A percentile compares a stretch with the other conserved stretches of the same genome.
Evolutionary conservation across 1,140 invertebrate species (phyloP).

Genomic region (Zophobas morio): DNA sequence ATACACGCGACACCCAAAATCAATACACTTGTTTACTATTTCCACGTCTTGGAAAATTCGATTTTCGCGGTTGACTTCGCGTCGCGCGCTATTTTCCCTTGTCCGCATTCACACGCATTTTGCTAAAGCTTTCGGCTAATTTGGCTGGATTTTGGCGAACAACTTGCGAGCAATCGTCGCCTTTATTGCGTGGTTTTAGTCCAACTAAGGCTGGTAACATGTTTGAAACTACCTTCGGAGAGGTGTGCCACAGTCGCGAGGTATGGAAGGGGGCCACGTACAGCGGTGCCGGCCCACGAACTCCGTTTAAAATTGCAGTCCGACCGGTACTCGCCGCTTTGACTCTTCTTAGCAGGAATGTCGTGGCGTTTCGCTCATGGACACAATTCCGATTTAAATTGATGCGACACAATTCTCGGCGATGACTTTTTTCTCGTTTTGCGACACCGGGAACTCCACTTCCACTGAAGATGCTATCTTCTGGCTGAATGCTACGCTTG

Average conservation of each 20-base stretch:
- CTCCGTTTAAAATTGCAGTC: constrained; percentile 38
- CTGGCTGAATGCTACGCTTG: no score
- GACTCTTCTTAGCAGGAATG: constrained; percentile 1
- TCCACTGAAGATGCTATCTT: no score
- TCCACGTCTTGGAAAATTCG: constrained; percentile 42
- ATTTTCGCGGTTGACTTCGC: constrained; percentile 43
- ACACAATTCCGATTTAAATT: constrained; percentile 21
- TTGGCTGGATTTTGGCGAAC: constrained; percentile 12
- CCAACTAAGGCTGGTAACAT: constrained; percentile 48
- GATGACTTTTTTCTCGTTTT: no score
- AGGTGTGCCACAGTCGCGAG: constrained; percentile 45
- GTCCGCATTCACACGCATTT: constrained; percentile 11
- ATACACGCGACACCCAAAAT: constrained; percentile 46
- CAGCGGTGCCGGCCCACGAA: constrained; percentile 22
- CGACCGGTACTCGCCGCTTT: constrained; percentile 18
- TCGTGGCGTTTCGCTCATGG: constrained; percentile 10
- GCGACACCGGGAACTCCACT: no score
- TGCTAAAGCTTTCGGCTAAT: neutral
- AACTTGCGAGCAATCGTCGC: constrained; percentile 30
- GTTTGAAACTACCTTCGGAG: constrained; percentile 45
- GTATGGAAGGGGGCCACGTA: constrained; percentile 46
- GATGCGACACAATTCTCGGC: neutral
- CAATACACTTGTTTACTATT: constrained; percentile 51
- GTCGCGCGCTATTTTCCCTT: constrained; percentile 29
- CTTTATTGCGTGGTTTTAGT: constrained; percentile 49